These are phyloP conservation scores for Lagopus muta DNA, from an alignment of 2,113 vertebrate species.

Conservation along the genomic window DNA sequence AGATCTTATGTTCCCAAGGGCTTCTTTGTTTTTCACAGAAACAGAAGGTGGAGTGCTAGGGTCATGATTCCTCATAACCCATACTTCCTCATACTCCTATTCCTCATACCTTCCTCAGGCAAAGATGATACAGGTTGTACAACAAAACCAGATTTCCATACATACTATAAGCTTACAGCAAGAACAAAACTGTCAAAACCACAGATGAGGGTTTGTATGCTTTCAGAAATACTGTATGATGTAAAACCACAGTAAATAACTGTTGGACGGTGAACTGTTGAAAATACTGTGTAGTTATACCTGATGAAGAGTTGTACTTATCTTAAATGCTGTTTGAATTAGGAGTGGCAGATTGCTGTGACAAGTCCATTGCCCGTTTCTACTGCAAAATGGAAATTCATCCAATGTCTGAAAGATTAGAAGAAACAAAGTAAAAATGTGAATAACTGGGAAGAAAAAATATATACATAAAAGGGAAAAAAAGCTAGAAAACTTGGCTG, in stretches of 20 bases:
- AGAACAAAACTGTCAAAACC: background rate
- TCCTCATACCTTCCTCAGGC: background rate
- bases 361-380: background rate
- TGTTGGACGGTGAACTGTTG: background rate
- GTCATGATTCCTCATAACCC: background rate
- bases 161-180: background rate
- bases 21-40: background rate
- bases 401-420: background rate
- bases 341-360: background rate
- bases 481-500: rapidly evolving
- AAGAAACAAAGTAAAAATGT: background rate
- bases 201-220: background rate
- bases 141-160: background rate
- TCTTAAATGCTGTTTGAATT: background rate
- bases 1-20: background rate
- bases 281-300: slow-evolving; percentile 8
- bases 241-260: background rate
- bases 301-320: background rate
- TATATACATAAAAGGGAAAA: background rate
- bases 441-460: background rate
- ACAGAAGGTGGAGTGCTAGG: background rate
- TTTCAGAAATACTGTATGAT: background rate
- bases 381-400: background rate
- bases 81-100: background rate
- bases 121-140: background rate